Evolutionary conservation across 2,797 vertebrate genomes (phyloP), one percentile per base, ranked within the genome.

Genomic region (Clarias platycephalus): DNA sequence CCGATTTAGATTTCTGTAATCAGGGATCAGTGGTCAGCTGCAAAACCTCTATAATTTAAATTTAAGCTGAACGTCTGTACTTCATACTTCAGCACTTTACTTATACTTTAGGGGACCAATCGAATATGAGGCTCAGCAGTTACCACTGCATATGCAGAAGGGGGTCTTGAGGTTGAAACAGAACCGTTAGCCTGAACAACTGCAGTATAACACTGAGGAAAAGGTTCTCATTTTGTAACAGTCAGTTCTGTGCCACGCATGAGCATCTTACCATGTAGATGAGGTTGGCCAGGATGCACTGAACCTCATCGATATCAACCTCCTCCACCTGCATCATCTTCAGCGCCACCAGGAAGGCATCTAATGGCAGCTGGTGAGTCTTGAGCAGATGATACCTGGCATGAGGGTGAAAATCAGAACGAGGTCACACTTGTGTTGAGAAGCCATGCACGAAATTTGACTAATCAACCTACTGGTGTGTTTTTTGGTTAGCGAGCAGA

Each of bases 241-340:
- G 10, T 26, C 22, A n/a, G n/a, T 44, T 7, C 58, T 26, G 58
- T 64, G 13, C 0, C 4, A 20, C 1, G 2, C 10, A 49, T 26
- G 57, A 18, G 7, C 24, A 40, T 75, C 94, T 83, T 89, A 99
- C 98, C 97, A 98, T 96, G 90, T 97, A 98, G 85, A 99, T 99
- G 60, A 99, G 95, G 91, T 99, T 99, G 74, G 97, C 97, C 87
- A 99, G 92, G 91, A 99, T 95, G 86, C 98, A 99, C 92, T 99
- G 97, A 75, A 98, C 97, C 91, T 99, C 98, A 34, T 98, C 97
- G 0, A 97, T 93, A 92, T 99, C 98, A 81, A 99, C 96, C 0
- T 97, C 97, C 3, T 97, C 96, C 85, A 99, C 95, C 89, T 97
- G 94, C 98, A 99, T 97, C 94, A 97, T 97, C 90, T 89, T 96